Conservation (phyloP, 2,888 invertebrate genomes). For the Chalcis sispes region DNA sequence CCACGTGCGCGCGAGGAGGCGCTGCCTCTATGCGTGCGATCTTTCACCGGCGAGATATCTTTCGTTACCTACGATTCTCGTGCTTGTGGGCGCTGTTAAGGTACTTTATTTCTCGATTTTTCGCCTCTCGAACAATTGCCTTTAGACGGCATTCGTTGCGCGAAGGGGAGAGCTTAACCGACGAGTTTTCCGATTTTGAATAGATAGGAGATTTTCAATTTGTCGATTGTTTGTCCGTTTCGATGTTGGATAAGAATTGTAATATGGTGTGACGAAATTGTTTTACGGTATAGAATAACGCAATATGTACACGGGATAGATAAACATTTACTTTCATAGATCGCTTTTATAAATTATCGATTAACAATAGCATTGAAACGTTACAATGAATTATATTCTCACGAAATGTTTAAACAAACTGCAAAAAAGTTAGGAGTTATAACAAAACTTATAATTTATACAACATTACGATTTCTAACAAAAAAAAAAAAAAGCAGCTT, state of each 20-base stretch:
- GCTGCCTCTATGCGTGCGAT: no score
- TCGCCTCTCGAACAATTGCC: background rate
- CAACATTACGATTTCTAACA: no score
- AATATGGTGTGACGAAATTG: background rate
- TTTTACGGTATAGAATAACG: background rate
- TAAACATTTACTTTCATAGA: no score
- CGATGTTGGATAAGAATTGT: background rate
- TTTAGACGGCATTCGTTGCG: background rate
- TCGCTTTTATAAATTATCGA: no score
- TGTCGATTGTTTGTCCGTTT: background rate
- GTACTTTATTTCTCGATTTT: constrained; percentile 9
- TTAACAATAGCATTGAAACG: no score
- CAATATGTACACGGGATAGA: no score
- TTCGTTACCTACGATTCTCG: background rate
- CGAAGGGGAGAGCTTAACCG: constrained; percentile 5
- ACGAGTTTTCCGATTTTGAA: constrained; percentile 8
- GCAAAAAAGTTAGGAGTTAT: no score
- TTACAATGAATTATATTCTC: no score
- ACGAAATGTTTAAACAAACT: no score
- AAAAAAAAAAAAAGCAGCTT: no score
- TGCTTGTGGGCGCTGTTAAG: background rate
- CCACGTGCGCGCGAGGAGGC: constrained; percentile 51
- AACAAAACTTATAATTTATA: no score
- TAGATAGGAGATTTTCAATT: constrained; percentile 6
- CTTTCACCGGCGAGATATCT: no score